Evolutionary conservation across 2,113 vertebrate species (phyloP).

Genomic region (Alces alces): DNA sequence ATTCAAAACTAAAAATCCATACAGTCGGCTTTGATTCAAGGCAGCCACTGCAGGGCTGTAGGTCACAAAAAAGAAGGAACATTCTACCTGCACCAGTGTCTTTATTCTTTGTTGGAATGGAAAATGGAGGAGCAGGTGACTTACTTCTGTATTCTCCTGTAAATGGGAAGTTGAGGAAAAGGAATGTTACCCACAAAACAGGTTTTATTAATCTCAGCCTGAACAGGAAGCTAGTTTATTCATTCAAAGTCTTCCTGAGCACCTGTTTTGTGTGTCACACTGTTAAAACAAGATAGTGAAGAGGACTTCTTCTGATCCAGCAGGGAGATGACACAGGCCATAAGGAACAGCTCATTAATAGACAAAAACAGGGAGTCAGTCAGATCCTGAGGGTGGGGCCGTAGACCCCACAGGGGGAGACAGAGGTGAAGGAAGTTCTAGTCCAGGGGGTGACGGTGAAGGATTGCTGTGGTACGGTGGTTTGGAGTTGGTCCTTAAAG

Average conservation of each 20-base stretch:
- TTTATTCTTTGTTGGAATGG: slow-evolving; percentile 6
- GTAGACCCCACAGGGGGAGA: background rate
- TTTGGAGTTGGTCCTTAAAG: background rate
- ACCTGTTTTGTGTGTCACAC: background rate
- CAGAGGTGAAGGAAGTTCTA: background rate
- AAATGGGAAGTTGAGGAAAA: background rate
- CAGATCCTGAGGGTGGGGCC: too few relatives aligned
- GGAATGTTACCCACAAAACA: background rate
- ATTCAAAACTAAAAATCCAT: slow-evolving; percentile 70
- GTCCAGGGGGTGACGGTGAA: background rate
- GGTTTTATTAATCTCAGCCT: background rate
- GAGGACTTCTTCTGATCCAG: background rate
- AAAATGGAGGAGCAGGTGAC: background rate
- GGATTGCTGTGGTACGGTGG: background rate
- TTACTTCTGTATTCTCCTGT: background rate
- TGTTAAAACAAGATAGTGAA: background rate
- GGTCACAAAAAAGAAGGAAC: slow-evolving; percentile 21
- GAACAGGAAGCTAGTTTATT: slow-evolving; percentile 12
- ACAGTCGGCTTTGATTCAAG: slow-evolving; percentile 6
- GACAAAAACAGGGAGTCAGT: background rate
- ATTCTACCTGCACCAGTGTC: background rate
- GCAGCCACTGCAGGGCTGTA: background rate
- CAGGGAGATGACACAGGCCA: background rate
- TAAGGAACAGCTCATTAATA: background rate
- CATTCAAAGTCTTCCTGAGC: background rate